Evolutionary conservation across 2,888 invertebrate genomes (phyloP), one percentile per base, ranked within the genome.

Genomic region (Drosophila parthenogenetica): DNA sequence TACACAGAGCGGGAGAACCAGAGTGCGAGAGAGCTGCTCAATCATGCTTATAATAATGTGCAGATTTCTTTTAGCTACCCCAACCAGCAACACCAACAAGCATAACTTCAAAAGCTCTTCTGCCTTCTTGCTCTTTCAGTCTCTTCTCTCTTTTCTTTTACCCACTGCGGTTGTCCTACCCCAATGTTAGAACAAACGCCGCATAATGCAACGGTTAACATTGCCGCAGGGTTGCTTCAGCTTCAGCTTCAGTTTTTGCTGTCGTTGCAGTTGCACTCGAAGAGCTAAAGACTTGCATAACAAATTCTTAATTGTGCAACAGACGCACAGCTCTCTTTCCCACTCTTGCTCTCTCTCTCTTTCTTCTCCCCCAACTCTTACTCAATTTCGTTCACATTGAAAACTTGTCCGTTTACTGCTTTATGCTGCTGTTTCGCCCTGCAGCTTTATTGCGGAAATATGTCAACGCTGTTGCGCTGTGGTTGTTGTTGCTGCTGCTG

Each of bases 221-320:
- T 67, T 67, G 63, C 75, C 61, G 61, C 62, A 58, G 69, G 65
- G 69, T 61, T 69, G 70, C 66, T 59, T 29, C 29, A 29, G 63
- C 29, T 29, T 29, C 29, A 2, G 29, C 29, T 29, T 29, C 35
- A 13, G 69, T 61, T 69, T 68, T 64, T 59, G 13, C 13, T 49
- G 32, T 17, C 17, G 49, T 13, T 32, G 73, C 73, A 79, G 72
- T 70, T 79, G 77, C 69, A 73, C 75, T 63, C 71, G 51, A 69
- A 67, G 60, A 53, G 57, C 58, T 55, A 59, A 69, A 73, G 83
- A 86, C 87, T 86, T 87, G 83, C 87, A 87, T 83, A 87, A 87
- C 83, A 87, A 81, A 87, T 78, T 83, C 88, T 87, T 81, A 83
- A 87, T 87, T 87, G 86, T 87, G 85, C 81, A 84, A 81, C 81